phyloP scores from a whole-genome alignment of 2,888 invertebrate species.

The Chrysolina americana region DNA sequence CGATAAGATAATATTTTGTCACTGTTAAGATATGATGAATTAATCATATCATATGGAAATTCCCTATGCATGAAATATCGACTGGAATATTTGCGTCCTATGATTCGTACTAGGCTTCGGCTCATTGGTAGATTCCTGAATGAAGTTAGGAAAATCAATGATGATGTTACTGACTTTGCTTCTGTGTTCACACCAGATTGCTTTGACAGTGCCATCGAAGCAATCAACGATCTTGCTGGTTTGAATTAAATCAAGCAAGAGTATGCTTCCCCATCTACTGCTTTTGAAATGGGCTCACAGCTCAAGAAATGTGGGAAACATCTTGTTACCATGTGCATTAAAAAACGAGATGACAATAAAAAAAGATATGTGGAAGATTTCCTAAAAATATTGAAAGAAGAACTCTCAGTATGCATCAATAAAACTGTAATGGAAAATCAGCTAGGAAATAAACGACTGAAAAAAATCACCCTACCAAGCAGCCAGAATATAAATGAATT shows the following conservation, averaged over 20 bases:
- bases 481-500: no score
- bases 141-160: conserved; percentile 22
- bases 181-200: conserved; percentile 45
- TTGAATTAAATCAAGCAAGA: conserved; percentile 34
- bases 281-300: conserved; percentile 46
- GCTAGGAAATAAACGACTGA: conserved; percentile 34
- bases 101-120: conserved; percentile 40
- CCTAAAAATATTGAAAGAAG: conserved; percentile 31
- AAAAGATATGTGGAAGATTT: conserved; percentile 38
- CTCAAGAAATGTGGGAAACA: conserved; percentile 45
- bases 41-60: conserved; percentile 52
- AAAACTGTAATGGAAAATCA: conserved; percentile 37
- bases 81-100: conserved; percentile 43
- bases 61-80: conserved; percentile 48
- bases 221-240: conserved; percentile 34
- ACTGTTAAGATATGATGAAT: conserved; percentile 49
- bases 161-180: no score
- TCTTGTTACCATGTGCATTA: conserved; percentile 39
- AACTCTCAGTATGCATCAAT: conserved; percentile 31
- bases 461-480: conserved; percentile 39
- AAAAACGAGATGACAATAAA: conserved; percentile 38
- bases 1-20: conserved; percentile 48
- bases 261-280: conserved; percentile 38
- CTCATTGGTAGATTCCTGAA: conserved; percentile 38
- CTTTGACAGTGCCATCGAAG: conserved; percentile 32